Base-by-base conservation (phyloP, 2,113 vertebrate genomes). In the Oceanodroma tethys region DNA sequence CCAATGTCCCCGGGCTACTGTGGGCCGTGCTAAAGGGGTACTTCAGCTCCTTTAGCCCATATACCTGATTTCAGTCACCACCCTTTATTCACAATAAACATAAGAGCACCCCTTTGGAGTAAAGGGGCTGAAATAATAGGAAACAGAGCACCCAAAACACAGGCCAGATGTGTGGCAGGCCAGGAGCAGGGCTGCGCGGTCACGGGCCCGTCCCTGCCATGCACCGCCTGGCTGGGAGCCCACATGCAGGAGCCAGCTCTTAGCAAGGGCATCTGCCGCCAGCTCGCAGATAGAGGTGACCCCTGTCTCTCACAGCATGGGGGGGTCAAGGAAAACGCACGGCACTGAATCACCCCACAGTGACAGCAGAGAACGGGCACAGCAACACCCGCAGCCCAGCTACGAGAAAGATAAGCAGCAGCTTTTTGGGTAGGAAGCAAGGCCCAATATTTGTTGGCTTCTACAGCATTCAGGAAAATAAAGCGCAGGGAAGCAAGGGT, bases 311-410 rank as follows among this genome's bases (percentile, higher is more conserved):
- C 72, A 34, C 52, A 43, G 59, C 7, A 2, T 7, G 10, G 3
- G 6, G 19, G 2, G 11, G 10, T 4, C 40, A 3, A 0, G 32
- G 23, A 75, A 56, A 71, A 63, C 0, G 0, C n/a, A 55, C 1
- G 1, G 47, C 43, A 16, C 36, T 6, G 40, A 60, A 38, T 55
- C 40, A 72, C 13, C 7, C 45, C 23, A 7, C 34, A 53, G 63
- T 5, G 30, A 40, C 45, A 67, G 70, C 32, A 30, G 52, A 63
- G 47, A 48, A 82, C n/a, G 53, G 67, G 29, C 76, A 60, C 32
- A 73, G 48, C 52, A 86, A 13, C 26, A 13, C 20, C 29, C 19
- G 5, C 15, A 66, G 55, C 15, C 38, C 26, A 48, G 23, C 32
- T 27, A 13, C 25, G 18, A 79, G 23, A 68, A 63, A 42, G 16